Evolutionary conservation across 1,140 invertebrate species (phyloP), one percentile per base, ranked within the genome.

Genomic region (Octopus sinensis): DNA sequence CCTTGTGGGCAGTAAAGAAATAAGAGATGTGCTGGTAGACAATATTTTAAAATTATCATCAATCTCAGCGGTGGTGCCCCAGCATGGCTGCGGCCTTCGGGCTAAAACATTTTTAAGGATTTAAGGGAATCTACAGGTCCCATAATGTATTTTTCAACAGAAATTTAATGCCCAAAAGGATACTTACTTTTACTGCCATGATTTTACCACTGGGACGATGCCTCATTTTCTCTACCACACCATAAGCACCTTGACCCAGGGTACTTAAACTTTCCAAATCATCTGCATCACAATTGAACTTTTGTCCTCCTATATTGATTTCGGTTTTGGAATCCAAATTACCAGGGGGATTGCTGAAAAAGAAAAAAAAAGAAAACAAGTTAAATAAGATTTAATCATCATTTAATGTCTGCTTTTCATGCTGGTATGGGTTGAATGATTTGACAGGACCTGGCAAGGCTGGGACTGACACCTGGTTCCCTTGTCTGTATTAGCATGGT

Each of bases 191-290:
- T 1, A 99, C 97, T 82, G 97, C 97, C 86, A 99, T 96, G 53
- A 96, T 93, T 86, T 94, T 94, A 52, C 93, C 93, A 86, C 96
- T 97, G 6, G 94, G 94, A 89, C 93, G 94, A 90, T 99, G 97
- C 84, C 93, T 91, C 96, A 99, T 98, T 91, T 98, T 97, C 6
- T 98, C 96, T 13, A 99, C 97, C 91, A 98, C 96, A 9, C 97
- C 97, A 90, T 96, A 98, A 13, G 96, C 98, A 5, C 97, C 98
- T 89, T 95, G 95, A 75, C 97, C 97, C 62, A 99, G 91, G 88
- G 97, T 96, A 5, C 95, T 95, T 54, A 97, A 84, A 43, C 80
- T 83, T 79, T 88, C 85, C 9, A 91, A 81, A 78, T 91, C 90
- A 82, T 85, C 85, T 13, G 90, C 88, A 76, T 90, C 88, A 79